These are phyloP conservation scores for Macropodus opercularis DNA, from an alignment of 2,797 vertebrate genomes.

Conservation along the genomic window DNA sequence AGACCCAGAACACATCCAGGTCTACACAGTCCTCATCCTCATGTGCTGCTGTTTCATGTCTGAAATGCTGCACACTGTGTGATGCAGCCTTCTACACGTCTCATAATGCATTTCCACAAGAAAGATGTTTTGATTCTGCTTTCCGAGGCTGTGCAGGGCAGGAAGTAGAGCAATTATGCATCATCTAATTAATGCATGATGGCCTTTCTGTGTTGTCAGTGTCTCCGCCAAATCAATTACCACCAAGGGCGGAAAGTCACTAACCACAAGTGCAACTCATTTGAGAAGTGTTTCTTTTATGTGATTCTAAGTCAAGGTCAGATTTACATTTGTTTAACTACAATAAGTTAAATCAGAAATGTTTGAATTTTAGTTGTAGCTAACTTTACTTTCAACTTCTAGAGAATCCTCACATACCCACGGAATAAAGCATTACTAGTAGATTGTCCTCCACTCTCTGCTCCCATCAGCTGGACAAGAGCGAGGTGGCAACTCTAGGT, in stretches of 20 bases:
- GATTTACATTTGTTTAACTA: no score
- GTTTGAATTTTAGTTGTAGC: no score
- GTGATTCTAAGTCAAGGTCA: no score
- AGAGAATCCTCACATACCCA: no score
- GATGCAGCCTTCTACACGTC: not conserved
- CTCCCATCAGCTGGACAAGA: constrained; percentile 90
- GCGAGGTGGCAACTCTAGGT: constrained; percentile 86
- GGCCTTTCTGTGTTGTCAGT: constrained; percentile 39
- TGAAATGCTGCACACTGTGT: not conserved
- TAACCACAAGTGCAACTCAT: no score
- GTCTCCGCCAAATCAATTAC: constrained; percentile 37
- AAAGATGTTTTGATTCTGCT: not conserved
- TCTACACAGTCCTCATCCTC: no score
- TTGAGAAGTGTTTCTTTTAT: no score
- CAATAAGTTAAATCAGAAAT: no score
- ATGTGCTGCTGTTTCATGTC: no score
- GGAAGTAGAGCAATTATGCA: constrained; percentile 43
- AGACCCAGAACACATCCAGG: constrained; percentile 7
- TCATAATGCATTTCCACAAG: not conserved
- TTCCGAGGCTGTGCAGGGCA: constrained; percentile 32
- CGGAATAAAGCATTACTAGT: no score
- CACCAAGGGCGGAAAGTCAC: constrained; percentile 15
- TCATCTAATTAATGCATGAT: constrained; percentile 60
- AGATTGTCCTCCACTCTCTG: constrained; percentile 22
- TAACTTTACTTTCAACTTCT: no score